These are phyloP conservation scores for Mactra quadrangularis DNA, from an alignment of 1,140 invertebrate species.

Conservation along the genomic window DNA sequence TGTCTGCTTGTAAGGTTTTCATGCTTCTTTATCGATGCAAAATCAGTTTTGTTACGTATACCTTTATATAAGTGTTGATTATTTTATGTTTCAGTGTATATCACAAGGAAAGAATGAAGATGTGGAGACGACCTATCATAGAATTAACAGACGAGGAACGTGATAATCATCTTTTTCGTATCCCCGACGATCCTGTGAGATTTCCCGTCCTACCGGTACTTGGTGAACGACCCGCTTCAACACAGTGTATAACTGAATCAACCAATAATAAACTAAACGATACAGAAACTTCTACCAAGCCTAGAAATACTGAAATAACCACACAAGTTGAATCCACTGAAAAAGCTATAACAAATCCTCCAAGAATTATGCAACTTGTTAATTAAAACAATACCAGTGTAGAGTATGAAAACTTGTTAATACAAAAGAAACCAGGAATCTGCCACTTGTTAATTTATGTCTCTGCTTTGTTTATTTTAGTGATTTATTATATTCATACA, in stretches of 20 bases:
- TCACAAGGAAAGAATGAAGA: constrained; percentile 72
- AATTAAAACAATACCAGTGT: neutral
- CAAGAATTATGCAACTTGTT: constrained; percentile 18
- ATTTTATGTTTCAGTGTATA: constrained; percentile 72
- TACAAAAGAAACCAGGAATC: too few species aligned
- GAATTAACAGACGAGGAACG: constrained; percentile 73
- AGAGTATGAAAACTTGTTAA: constrained; percentile 3
- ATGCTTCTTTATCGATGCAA: too few species aligned
- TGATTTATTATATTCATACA: too few species aligned
- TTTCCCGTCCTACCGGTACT: constrained; percentile 54
- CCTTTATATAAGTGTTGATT: too few species aligned
- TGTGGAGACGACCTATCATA: constrained; percentile 70
- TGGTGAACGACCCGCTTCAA: constrained; percentile 18
- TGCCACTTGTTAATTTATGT: too few species aligned
- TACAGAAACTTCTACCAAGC: constrained; percentile 1
- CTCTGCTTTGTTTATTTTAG: too few species aligned
- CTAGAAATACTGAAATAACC: too few species aligned
- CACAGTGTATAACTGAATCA: constrained; percentile 25
- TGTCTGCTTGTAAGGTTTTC: too few species aligned
- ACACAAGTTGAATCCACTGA: neutral
- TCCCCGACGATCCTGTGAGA: constrained; percentile 67
- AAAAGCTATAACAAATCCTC: constrained; percentile 1
- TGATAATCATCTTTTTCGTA: constrained; percentile 78
- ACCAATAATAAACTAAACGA: neutral
- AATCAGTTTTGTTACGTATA: too few species aligned